Evolutionary conservation across 1,140 invertebrate species (phyloP).

Genomic region (Holotrichia oblita): DNA sequence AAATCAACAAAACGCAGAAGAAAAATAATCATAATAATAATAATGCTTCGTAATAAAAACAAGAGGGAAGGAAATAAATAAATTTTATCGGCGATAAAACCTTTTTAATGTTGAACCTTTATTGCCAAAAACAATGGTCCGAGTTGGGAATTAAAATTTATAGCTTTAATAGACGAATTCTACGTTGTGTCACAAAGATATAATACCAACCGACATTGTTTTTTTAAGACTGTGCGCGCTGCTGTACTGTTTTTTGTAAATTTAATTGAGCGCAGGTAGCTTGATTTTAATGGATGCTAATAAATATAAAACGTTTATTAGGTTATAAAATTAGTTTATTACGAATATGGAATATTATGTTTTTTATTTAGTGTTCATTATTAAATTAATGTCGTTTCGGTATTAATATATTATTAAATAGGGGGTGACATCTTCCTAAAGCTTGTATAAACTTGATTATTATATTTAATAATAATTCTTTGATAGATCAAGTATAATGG

Average conservation of each 20-base stretch:
- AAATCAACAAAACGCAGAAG: background rate
- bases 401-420: too few species aligned
- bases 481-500: too few species aligned
- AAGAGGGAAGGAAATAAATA: background rate
- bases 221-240: background rate
- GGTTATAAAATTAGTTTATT: slow-evolving; percentile 7
- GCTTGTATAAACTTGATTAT: too few species aligned
- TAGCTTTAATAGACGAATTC: background rate
- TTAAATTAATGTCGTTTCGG: background rate
- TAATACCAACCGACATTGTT: background rate
- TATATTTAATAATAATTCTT: too few species aligned
- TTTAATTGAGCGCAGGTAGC: slow-evolving; percentile 19
- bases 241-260: background rate
- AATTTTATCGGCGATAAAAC: slow-evolving; percentile 17
- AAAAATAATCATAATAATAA: background rate
- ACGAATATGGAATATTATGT: background rate
- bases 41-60: background rate
- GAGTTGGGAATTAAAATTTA: background rate
- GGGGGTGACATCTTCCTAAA: too few species aligned
- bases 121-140: slow-evolving; percentile 12
- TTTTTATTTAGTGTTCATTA: background rate
- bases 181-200: background rate
- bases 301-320: slow-evolving; percentile 19
- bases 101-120: slow-evolving; percentile 14
- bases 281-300: background rate